Conservation (phyloP, 2,888 invertebrate species). For the Agrotis clavis region DNA sequence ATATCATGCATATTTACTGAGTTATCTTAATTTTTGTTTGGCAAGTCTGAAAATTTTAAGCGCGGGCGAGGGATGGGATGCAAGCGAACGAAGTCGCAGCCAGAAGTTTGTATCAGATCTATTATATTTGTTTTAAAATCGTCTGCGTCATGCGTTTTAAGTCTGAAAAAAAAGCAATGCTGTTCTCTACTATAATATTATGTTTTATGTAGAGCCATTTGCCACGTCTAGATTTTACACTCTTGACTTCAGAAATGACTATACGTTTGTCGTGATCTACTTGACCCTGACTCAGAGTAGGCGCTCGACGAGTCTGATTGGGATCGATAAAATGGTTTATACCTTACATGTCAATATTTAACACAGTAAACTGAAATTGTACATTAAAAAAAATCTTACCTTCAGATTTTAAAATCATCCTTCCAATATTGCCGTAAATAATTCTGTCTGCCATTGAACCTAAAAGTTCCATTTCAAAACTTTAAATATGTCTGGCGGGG, state of each 20-base stretch:
- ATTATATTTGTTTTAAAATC: background rate
- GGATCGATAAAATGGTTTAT: background rate
- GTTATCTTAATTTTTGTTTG: no score
- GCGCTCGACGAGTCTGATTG: background rate
- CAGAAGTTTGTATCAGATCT: no score
- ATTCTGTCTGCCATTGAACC: slow-evolving; percentile 17
- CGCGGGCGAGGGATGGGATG: no score
- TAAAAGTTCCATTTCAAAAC: slow-evolving; percentile 13
- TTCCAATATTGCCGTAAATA: background rate
- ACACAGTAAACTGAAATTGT: no score
- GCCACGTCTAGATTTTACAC: background rate
- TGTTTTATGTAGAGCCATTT: background rate
- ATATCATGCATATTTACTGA: no score
- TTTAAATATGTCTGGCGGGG: slow-evolving; percentile 34
- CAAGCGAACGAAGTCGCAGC: no score
- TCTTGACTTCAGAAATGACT: slow-evolving; percentile 9
- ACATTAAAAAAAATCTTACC: no score
- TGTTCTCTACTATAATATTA: background rate
- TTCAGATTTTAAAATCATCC: background rate
- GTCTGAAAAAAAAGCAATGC: background rate
- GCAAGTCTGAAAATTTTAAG: no score
- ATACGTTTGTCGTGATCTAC: slow-evolving; percentile 30
- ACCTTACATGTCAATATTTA: background rate
- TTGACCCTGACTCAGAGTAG: slow-evolving; percentile 31
- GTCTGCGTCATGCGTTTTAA: background rate